Base-by-base conservation (phyloP, 2,113 vertebrate species). In the Falcunculus frontatus region DNA sequence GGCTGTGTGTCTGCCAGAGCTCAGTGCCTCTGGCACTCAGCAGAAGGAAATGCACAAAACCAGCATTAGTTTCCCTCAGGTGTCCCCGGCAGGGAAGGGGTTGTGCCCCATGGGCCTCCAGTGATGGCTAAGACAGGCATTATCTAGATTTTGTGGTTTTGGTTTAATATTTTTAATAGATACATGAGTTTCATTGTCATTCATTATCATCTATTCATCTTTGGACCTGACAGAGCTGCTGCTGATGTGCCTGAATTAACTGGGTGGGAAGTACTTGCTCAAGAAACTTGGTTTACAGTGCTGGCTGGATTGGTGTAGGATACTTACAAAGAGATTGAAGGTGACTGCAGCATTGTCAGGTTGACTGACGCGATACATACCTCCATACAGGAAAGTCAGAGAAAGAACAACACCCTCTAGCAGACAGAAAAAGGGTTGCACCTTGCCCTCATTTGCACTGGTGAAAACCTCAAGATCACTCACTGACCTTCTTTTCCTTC, bases 1-100 rank as follows among this genome's bases (percentile, higher is more conserved):
- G 2, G 13, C 10, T 1, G 0, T 41, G 5, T 53, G 26, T 37
- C 26, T 50, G 12, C 33, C 27, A 46, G 57, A 79, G 29, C 9
- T 69, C 50, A 41, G 35, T 27, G 5, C 56, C 1, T 3, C 29
- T 37, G n/a, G 21, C 21, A 26, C 18, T 26, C 2, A 5, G n/a
- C n/a, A 78, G 67, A 44, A 12, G 67, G 42, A 55, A 44, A 46
- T 16, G 12, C 32, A 25, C 12, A 72, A 82, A 78, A 44, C 3
- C 8, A 60, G 11, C 10, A 12, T 27, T 26, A 59, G 2, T 6
- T 83, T 77, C 13, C 16, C 21, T 7, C 2, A 5, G 5, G 7
- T 79, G 20, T 6, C 26, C 21, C 46, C 52, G 41, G 10, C 22
- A 73, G 47, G 11, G 27, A 56, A 73, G 23, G 5, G 1, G 1